Evolutionary conservation across 2,797 vertebrate genomes (phyloP).

Genomic region (Bradypodion pumilum): DNA sequence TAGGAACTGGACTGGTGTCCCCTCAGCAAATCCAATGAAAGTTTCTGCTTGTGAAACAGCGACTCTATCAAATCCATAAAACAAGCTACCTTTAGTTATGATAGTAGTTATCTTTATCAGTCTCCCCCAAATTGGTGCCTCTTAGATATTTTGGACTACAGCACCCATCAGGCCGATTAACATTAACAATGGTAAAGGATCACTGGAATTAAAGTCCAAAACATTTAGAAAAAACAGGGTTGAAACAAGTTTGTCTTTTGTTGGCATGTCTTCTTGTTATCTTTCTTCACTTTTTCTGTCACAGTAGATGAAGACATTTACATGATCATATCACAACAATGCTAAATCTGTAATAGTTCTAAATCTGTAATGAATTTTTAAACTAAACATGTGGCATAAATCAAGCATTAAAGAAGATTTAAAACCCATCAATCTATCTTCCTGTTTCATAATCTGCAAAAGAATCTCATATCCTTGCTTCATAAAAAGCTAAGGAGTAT

Average conservation of each 20-base stretch:
- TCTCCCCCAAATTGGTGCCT: neutral
- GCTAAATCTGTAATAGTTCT: slow-evolving; percentile 29
- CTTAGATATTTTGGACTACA: neutral
- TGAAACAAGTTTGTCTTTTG: neutral
- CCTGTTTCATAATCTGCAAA: slow-evolving; percentile 49
- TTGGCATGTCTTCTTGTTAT: neutral
- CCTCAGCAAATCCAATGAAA: neutral
- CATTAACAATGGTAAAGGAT: neutral
- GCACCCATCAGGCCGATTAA: neutral
- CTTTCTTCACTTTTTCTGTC: neutral
- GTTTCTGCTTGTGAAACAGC: neutral
- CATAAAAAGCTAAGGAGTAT: slow-evolving; percentile 73
- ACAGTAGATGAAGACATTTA: slow-evolving; percentile 17
- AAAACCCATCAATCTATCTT: slow-evolving; percentile 72
- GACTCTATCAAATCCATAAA: neutral
- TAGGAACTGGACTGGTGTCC: neutral
- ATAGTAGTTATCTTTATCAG: neutral
- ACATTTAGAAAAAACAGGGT: neutral
- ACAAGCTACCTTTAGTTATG: neutral
- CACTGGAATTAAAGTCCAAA: neutral
- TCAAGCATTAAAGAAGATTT: slow-evolving; percentile 64
- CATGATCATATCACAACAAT: slow-evolving; percentile 36
- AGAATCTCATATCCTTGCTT: slow-evolving; percentile 69
- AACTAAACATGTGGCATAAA: slow-evolving; percentile 45
- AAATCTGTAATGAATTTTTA: slow-evolving; percentile 39